These are phyloP conservation scores for Fopius arisanus DNA, from an alignment of 1,140 invertebrate species.

Conservation along the genomic window DNA sequence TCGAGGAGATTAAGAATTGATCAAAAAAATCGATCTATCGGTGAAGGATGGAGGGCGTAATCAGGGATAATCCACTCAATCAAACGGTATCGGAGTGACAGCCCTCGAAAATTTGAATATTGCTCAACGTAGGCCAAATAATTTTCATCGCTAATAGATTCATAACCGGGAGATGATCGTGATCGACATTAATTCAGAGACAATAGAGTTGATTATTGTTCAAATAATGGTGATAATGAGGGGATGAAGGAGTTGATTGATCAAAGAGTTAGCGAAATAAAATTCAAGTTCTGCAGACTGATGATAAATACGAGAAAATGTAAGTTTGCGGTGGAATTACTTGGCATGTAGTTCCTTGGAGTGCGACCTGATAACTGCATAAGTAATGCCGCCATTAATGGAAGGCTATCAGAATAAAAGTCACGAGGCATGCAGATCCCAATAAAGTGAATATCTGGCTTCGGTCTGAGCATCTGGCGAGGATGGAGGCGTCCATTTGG, in stretches of 20 bases:
- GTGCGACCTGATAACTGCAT: too few relatives aligned
- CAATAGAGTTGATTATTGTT: not conserved
- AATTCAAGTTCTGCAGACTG: too few relatives aligned
- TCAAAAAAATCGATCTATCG: not conserved
- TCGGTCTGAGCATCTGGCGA: conserved; percentile 48
- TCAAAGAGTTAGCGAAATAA: too few relatives aligned
- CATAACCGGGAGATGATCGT: not conserved
- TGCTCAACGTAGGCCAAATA: not conserved
- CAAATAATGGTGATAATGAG: not conserved
- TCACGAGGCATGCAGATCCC: conserved; percentile 54
- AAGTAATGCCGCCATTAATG: not conserved
- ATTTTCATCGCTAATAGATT: conserved; percentile 2
- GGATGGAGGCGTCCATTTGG: conserved; percentile 48
- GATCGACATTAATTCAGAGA: not conserved
- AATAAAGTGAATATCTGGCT: conserved; percentile 50
- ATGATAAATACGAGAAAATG: too few relatives aligned
- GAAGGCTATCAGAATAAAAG: conserved; percentile 39
- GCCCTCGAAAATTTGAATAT: not conserved
- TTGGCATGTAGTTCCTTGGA: too few relatives aligned
- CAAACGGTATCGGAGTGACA: not conserved
- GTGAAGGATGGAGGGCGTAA: not conserved
- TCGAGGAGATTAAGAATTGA: too few relatives aligned
- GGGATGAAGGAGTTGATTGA: not conserved
- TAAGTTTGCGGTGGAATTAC: too few relatives aligned
- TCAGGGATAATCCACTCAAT: not conserved